Conservation (phyloP, 1,140 invertebrate species). For the Habropoda laboriosa region DNA sequence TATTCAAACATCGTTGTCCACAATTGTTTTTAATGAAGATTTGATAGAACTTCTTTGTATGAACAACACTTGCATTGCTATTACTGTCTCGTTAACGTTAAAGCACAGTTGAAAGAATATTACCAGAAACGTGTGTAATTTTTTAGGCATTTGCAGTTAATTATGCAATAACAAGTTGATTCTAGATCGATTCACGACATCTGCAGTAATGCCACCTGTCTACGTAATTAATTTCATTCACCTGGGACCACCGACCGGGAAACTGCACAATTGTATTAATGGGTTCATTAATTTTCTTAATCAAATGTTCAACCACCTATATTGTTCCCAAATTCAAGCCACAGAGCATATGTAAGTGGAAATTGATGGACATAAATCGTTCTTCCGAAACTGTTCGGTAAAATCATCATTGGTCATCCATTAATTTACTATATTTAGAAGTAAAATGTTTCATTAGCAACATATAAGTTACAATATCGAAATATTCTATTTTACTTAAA, state of each 20-base stretch:
- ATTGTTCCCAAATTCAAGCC: constrained; percentile 7
- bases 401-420: not conserved
- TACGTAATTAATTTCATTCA: constrained; percentile 24
- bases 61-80: too few relatives aligned
- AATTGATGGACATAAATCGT: not conserved
- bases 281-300: constrained; percentile 25
- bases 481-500: too few relatives aligned
- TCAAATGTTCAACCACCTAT: constrained; percentile 10
- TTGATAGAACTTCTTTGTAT: not conserved
- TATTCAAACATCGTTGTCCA: too few relatives aligned
- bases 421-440: not conserved
- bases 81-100: too few relatives aligned
- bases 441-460: too few relatives aligned
- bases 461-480: too few relatives aligned
- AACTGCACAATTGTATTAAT: constrained; percentile 21
- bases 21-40: too few relatives aligned
- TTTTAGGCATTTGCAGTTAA: not conserved
- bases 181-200: not conserved
- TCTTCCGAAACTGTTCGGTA: not conserved
- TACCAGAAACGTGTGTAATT: not conserved
- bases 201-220: constrained; percentile 5
- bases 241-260: not conserved
- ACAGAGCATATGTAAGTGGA: not conserved
- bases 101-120: not conserved
- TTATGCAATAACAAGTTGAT: constrained; percentile 4